Conservation (phyloP, 2,113 vertebrate species). For the Pedionomus torquatus region DNA sequence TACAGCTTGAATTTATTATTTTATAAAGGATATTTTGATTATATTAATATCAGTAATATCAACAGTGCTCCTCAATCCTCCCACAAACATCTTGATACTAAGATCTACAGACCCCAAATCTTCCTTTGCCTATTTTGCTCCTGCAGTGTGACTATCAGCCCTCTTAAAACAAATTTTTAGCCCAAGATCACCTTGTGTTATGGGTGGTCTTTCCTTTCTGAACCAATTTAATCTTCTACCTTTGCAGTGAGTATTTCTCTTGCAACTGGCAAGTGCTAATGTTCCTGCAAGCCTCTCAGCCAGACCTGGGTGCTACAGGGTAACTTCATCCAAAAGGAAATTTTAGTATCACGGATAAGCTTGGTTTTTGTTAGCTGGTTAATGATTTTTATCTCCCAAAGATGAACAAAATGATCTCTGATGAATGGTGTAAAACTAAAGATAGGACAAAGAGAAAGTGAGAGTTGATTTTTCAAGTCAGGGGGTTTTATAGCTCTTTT, state of each 20-base stretch:
- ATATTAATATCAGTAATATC: neutral
- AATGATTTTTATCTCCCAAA: neutral
- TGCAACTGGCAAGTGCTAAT: neutral
- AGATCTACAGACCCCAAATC: neutral
- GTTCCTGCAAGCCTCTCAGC: neutral
- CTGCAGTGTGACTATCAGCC: neutral
- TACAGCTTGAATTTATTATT: neutral
- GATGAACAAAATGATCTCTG: neutral
- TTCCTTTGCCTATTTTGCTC: neutral
- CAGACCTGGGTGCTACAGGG: neutral
- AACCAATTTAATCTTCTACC: neutral
- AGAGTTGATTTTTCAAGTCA: neutral
- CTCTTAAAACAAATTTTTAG: neutral
- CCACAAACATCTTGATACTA: neutral
- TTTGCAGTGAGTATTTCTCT: neutral
- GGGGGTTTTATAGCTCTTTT: neutral
- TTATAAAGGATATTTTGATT: neutral
- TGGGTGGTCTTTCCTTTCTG: neutral
- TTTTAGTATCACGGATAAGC: neutral
- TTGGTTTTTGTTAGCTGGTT: neutral
- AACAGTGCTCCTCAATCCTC: neutral
- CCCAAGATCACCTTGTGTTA: neutral
- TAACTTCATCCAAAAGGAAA: neutral
- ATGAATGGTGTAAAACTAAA: neutral
- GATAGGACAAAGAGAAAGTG: neutral